Evolutionary conservation across 1,140 invertebrate species (phyloP).

Genomic region (Lamellibrachia luymesi): DNA sequence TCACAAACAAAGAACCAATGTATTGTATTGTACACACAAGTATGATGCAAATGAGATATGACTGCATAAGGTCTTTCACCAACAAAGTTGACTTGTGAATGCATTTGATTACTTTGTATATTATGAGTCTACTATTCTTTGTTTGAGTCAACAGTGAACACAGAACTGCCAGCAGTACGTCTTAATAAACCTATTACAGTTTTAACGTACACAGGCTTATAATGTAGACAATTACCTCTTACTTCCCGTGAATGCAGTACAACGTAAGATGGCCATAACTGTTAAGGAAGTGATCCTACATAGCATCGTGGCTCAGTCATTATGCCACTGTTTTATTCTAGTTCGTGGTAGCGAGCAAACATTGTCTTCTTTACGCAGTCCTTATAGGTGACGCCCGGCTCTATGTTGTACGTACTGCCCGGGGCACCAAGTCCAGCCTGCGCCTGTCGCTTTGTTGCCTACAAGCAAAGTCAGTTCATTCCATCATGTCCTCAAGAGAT

Average conservation of each 20-base stretch:
- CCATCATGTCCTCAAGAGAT: no score
- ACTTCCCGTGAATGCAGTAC: not conserved
- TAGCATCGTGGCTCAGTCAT: not conserved
- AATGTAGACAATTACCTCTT: not conserved
- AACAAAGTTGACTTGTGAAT: not conserved
- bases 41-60: not conserved
- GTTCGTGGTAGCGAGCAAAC: slow-evolving; percentile 59
- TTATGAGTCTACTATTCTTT: not conserved
- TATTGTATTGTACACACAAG: not conserved
- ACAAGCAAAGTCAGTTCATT: slow-evolving; percentile 9
- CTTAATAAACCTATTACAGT: not conserved
- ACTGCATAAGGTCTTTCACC: not conserved
- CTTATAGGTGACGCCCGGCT: slow-evolving; percentile 83
- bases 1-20: not conserved
- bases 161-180: not conserved
- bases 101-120: not conserved
- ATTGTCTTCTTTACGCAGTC: slow-evolving; percentile 90
- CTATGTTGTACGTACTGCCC: slow-evolving; percentile 71
- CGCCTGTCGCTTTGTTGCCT: slow-evolving; percentile 46
- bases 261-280: not conserved
- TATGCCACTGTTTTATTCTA: slow-evolving; percentile 29
- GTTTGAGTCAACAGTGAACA: not conserved
- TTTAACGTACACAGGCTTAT: not conserved
- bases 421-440: slow-evolving; percentile 61
- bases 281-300: not conserved